Evolutionary conservation across 37 sponge, comb jelly and placozoan species (phyloP).

Genomic region (Bolinopsis microptera): DNA sequence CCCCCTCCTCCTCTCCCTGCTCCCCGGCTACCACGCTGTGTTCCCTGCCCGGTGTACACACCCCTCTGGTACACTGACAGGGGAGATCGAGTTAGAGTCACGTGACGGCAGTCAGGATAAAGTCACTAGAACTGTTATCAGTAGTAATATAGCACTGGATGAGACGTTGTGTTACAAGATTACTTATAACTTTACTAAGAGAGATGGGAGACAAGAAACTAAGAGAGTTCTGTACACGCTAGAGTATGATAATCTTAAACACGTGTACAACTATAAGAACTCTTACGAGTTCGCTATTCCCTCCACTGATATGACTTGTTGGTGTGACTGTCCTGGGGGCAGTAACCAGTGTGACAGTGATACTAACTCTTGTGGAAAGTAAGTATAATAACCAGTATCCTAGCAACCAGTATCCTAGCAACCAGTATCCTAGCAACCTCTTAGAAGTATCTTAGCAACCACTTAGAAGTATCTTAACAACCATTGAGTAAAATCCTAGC

Average conservation of each 20-base stretch:
- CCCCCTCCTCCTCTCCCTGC: conserved; percentile 1
- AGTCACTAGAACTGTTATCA: conserved; percentile 12
- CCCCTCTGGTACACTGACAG: conserved; percentile 17
- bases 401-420: no score
- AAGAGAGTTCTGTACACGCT: conserved; percentile 5
- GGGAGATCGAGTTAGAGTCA: conserved; percentile 11
- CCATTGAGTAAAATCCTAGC: no score
- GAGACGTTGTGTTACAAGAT: conserved; percentile 52
- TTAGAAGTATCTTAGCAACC: no score
- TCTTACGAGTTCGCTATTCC: conserved; percentile 40
- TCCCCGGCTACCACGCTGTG: not conserved
- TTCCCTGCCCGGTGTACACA: conserved; percentile 15
- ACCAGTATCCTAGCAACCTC: no score
- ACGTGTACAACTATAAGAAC: conserved; percentile 65
- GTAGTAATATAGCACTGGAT: conserved; percentile 43
- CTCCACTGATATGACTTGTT: conserved; percentile 19
- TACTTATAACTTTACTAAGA: not conserved
- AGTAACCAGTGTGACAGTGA: conserved; percentile 51
- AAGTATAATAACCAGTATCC: not conserved
- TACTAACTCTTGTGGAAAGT: conserved; percentile 55
- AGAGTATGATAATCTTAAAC: conserved; percentile 11
- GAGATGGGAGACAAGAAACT: not conserved
- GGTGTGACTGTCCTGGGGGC: conserved; percentile 63
- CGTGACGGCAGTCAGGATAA: not conserved
- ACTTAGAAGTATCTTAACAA: no score